phyloP scores from a whole-genome alignment of 2,797 vertebrate species.

The Enteromius mattozi region DNA sequence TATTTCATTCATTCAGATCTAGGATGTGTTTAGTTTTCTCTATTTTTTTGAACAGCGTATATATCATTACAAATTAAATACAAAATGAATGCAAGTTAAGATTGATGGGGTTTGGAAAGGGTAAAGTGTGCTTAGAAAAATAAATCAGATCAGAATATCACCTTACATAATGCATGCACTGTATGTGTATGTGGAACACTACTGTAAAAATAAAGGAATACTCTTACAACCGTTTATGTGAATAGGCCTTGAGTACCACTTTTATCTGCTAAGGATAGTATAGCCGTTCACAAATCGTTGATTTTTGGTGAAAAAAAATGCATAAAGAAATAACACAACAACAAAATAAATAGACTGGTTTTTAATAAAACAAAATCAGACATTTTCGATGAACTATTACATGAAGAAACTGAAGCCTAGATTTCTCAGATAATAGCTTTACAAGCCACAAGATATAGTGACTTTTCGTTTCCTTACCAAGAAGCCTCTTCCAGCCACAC shows the following conservation, averaged over 20 bases:
- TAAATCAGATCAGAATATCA: no score
- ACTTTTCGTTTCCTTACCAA: neutral
- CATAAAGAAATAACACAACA: neutral
- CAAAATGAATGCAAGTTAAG: no score
- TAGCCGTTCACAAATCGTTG: neutral
- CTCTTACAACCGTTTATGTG: neutral
- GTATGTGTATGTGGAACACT: neutral
- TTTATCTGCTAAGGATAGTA: neutral
- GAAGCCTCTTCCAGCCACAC: neutral
- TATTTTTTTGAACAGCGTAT: no score
- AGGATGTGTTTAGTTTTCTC: no score
- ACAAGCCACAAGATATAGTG: neutral
- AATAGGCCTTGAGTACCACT: neutral
- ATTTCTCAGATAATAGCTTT: neutral
- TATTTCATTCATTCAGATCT: no score
- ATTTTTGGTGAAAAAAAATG: neutral
- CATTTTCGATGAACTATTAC: slow-evolving; percentile 29
- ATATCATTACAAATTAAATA: no score
- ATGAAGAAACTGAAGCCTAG: slow-evolving; percentile 42
- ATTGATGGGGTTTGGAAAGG: no score
- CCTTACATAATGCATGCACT: no score
- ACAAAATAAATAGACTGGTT: slow-evolving; percentile 58
- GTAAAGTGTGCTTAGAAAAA: no score
- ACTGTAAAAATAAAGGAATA: no score
- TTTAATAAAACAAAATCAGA: slow-evolving; percentile 74